phyloP scores from a whole-genome alignment of 2,113 vertebrate species.

The Aspiorhynchus laticeps region DNA sequence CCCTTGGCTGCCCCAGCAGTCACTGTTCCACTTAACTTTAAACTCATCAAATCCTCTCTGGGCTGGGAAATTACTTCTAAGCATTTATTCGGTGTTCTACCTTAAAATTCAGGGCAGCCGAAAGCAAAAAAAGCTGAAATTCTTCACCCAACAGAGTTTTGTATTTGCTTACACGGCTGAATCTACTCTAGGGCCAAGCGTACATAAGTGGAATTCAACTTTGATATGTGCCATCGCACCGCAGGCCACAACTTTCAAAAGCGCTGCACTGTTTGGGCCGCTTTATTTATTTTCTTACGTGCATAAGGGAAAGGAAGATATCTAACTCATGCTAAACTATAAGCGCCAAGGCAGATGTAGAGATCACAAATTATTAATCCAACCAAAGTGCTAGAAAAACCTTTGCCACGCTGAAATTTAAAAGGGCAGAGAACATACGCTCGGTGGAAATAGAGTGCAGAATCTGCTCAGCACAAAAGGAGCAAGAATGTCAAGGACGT shows the following conservation, averaged over 20 bases:
- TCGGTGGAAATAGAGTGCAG: background rate
- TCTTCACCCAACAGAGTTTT: constrained; percentile 32
- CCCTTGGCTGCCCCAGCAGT: constrained; percentile 15
- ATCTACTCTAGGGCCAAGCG: constrained; percentile 25
- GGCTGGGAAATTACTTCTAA: constrained; percentile 46
- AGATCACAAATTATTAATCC: constrained; percentile 21
- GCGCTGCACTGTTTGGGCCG: background rate
- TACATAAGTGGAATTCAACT: constrained; percentile 24
- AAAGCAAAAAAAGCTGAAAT: constrained; percentile 44
- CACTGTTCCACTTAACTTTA: constrained; percentile 45
- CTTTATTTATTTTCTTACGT: background rate
- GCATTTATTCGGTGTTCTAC: constrained; percentile 47
- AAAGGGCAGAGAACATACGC: background rate
- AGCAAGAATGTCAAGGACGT: constrained; percentile 27
- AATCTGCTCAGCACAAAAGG: background rate
- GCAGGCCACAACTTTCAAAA: constrained; percentile 18
- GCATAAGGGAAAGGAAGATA: background rate
- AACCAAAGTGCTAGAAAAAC: background rate
- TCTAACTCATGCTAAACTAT: background rate
- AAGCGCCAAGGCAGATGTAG: background rate
- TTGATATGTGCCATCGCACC: constrained; percentile 33
- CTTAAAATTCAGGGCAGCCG: constrained; percentile 44
- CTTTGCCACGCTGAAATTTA: background rate
- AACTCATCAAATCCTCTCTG: constrained; percentile 38
- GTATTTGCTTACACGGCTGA: constrained; percentile 47